Percentiles rank a stretch among this genome's conserved stretches.
phyloP scores from a whole-genome alignment of 2,888 invertebrate genomes.

The Patella caerulea region DNA sequence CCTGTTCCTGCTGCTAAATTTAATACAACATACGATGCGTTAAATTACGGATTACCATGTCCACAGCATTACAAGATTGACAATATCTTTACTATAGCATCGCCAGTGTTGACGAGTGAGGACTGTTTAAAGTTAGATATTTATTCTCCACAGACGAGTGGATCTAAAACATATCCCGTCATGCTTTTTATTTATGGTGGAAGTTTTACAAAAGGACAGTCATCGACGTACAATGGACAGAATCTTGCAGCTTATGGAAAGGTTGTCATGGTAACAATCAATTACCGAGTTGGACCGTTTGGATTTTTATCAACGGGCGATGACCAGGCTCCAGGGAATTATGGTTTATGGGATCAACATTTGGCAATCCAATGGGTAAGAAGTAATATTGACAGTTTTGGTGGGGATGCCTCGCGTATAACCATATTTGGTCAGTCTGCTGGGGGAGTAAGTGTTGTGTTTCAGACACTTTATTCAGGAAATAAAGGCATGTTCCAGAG shows the following conservation, averaged over 20 bases:
- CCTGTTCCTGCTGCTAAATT: constrained; percentile 29
- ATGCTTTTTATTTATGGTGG: constrained; percentile 32
- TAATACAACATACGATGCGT: constrained; percentile 34
- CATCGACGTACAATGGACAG: constrained; percentile 13
- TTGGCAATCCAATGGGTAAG: constrained; percentile 30
- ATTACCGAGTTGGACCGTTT: constrained; percentile 28
- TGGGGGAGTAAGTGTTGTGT: constrained; percentile 21
- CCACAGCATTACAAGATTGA: constrained; percentile 25
- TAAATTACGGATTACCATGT: constrained; percentile 40
- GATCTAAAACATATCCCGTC: constrained; percentile 12
- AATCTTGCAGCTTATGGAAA: constrained; percentile 15
- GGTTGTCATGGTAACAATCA: constrained; percentile 30
- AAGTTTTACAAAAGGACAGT: constrained; percentile 18
- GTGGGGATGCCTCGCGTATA: constrained; percentile 26
- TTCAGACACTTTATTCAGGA: constrained; percentile 24
- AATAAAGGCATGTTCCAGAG: constrained; percentile 25
- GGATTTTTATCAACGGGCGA: constrained; percentile 31
- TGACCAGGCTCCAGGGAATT: constrained; percentile 20
- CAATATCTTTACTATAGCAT: background rate
- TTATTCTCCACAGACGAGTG: constrained; percentile 37
- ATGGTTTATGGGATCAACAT: constrained; percentile 29
- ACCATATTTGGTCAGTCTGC: constrained; percentile 28
- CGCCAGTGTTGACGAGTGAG: constrained; percentile 26
- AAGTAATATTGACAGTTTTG: constrained; percentile 26
- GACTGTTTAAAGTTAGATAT: constrained; percentile 54